phyloP scores from a whole-genome alignment of 2,797 vertebrate species.

The Chelonia mydas region DNA sequence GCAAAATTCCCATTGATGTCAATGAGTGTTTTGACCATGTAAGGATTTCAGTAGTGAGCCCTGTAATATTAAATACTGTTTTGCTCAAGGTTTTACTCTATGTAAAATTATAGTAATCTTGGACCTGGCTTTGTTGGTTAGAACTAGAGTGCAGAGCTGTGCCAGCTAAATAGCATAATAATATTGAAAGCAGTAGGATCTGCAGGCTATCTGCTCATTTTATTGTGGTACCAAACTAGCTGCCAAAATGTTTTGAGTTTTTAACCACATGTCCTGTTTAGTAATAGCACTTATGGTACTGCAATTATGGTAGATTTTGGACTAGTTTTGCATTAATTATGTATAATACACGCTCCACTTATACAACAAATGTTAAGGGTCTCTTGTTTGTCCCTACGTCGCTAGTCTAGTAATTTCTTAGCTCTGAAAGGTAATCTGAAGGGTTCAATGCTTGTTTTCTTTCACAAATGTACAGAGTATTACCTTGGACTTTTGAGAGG shows the following conservation, averaged over 20 bases:
- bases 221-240: slow-evolving; percentile 15
- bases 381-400: slow-evolving; percentile 45
- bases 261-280: slow-evolving; percentile 46
- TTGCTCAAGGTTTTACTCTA: slow-evolving; percentile 42
- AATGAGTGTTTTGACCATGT: neutral
- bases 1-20: slow-evolving; percentile 26
- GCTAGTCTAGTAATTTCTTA: slow-evolving; percentile 36
- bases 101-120: slow-evolving; percentile 43
- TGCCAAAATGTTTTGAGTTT: slow-evolving; percentile 21
- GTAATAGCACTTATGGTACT: slow-evolving; percentile 47
- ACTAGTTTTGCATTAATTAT: slow-evolving; percentile 48
- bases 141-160: neutral
- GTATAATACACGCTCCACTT: slow-evolving; percentile 48
- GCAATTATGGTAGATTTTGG: slow-evolving; percentile 65
- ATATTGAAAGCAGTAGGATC: neutral
- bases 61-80: slow-evolving; percentile 33
- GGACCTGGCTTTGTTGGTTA: slow-evolving; percentile 24
- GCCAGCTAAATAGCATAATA: slow-evolving; percentile 20
- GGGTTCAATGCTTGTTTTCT: neutral
- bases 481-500: slow-evolving; percentile 1
- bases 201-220: neutral
- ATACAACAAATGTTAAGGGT: slow-evolving; percentile 38
- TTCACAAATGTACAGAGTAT: neutral
- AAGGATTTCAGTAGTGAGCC: slow-evolving; percentile 9
- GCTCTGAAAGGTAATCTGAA: slow-evolving; percentile 33